Evolutionary conservation across 2,797 vertebrate genomes (phyloP).

Genomic region (Staurois parvus): DNA sequence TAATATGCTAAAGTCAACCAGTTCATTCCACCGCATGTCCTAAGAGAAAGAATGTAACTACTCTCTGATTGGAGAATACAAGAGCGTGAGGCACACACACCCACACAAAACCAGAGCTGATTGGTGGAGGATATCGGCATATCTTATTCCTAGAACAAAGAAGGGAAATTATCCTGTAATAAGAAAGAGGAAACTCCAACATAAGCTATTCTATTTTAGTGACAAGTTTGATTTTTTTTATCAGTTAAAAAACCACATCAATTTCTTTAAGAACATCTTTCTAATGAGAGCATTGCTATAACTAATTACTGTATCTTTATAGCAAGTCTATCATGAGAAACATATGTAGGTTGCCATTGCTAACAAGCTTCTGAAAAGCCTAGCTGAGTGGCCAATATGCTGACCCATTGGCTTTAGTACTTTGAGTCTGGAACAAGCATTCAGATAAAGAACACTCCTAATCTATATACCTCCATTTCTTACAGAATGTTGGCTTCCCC

Average conservation of each 20-base stretch:
- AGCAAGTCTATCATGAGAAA: not conserved
- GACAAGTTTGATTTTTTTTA: not conserved
- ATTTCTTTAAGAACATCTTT: slow-evolving; percentile 10
- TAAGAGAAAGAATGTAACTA: slow-evolving; percentile 9
- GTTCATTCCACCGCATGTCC: not conserved
- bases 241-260: not conserved
- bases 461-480: no score
- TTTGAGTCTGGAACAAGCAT: no score
- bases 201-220: slow-evolving; percentile 29
- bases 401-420: no score
- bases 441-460: no score
- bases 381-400: not conserved
- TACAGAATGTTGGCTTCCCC: no score
- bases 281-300: not conserved
- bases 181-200: slow-evolving; percentile 30
- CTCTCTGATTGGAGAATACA: slow-evolving; percentile 14
- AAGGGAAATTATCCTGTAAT: slow-evolving; percentile 27
- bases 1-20: slow-evolving; percentile 10
- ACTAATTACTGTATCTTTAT: not conserved
- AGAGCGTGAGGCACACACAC: slow-evolving; percentile 5
- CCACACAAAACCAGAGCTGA: slow-evolving; percentile 13
- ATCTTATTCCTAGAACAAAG: slow-evolving; percentile 33
- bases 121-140: slow-evolving; percentile 27
- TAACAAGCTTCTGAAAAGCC: not conserved
- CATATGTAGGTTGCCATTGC: not conserved